A percentile compares a stretch with the other conserved stretches of the same genome.
phyloP scores from a whole-genome alignment of 2,797 vertebrate genomes.

The Chelon labrosus region DNA sequence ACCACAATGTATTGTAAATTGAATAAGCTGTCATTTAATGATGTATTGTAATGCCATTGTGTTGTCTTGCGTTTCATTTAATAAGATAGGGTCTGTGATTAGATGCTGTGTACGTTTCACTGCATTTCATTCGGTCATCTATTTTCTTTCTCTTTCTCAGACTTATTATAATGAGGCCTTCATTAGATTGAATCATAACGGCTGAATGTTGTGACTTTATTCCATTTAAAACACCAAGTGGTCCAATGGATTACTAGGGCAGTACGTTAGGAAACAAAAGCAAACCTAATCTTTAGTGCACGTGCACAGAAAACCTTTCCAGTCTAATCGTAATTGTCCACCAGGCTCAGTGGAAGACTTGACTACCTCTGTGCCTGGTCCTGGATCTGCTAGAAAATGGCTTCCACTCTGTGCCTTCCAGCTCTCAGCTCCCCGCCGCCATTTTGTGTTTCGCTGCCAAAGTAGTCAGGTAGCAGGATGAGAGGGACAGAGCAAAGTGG shows the following conservation, averaged over 20 bases:
- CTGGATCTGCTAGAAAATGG: conserved; percentile 79
- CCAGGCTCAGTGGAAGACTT: conserved; percentile 29
- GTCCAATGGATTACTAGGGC: conserved; percentile 49
- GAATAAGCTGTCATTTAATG: conserved; percentile 41
- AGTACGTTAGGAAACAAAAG: conserved; percentile 36
- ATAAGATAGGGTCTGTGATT: conserved; percentile 47
- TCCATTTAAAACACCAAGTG: conserved; percentile 54
- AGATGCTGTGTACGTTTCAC: conserved; percentile 32
- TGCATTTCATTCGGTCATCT: conserved; percentile 32
- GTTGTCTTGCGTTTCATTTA: conserved; percentile 48
- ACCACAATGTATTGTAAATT: conserved; percentile 44
- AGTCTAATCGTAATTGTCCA: conserved; percentile 47
- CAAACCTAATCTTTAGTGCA: conserved; percentile 28
- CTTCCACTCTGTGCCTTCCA: conserved; percentile 76
- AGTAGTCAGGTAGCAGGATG: conserved; percentile 77
- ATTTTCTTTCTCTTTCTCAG: conserved; percentile 40
- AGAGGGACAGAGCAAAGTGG: conserved; percentile 67
- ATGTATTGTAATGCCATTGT: conserved; percentile 20
- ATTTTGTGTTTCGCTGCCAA: conserved; percentile 82
- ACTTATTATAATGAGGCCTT: conserved; percentile 36
- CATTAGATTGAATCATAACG: conserved; percentile 61
- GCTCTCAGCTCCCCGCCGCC: conserved; percentile 70
- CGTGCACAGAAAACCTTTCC: conserved; percentile 38
- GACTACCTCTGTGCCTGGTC: conserved; percentile 43
- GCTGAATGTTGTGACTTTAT: conserved; percentile 45